Evolutionary conservation across 2,113 vertebrate species (phyloP), one percentile per base, ranked within the genome.

Genomic region (Ciconia boyciana): DNA sequence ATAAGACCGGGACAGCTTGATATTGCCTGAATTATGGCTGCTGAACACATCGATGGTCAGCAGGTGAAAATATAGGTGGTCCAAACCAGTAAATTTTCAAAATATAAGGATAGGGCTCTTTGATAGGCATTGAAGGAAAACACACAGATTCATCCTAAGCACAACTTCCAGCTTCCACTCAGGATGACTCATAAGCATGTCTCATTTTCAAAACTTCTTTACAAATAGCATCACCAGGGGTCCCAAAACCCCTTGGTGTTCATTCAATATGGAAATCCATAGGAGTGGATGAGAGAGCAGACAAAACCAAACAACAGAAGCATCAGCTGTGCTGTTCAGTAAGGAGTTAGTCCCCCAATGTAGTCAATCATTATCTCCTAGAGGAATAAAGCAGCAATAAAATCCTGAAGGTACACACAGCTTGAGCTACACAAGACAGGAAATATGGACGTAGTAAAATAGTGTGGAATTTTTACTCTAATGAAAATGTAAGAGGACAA

Each of bases 321-420:
- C 28, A 66, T 32, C 36, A 83, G 4, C 16, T 71, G 5, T 43
- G 61, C 41, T 72, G 11, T 52, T 89, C 32, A 65, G 68, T 60
- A 44, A 84, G 52, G 19, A 71, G 41, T 49, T 43, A 64, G 26
- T 31, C 10, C 57, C 44, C 7, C 36, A 78, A 15, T 0, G 3
- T 18, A 55, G 39, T 25, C 39, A 92, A 9, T 80, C 87, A 55
- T n/a, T 77, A 9, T 7, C 21, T 70, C 54, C 32, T 28, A 28
- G 31, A 76, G 7, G 14, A 93, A 69, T 48, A 77, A 79, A 88
- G 28, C 18, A 90, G 52, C 64, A 92, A 66, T 81, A 90, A 92
- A 89, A 90, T 49, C 28, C 70, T 49, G 31, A 69, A 66, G 29
- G 48, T 49, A 51, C 18, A 72, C 36, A 43, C 9, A 91, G n/a